phyloP scores from a whole-genome alignment of 2,113 vertebrate species.

The Eulemur rufifrons region DNA sequence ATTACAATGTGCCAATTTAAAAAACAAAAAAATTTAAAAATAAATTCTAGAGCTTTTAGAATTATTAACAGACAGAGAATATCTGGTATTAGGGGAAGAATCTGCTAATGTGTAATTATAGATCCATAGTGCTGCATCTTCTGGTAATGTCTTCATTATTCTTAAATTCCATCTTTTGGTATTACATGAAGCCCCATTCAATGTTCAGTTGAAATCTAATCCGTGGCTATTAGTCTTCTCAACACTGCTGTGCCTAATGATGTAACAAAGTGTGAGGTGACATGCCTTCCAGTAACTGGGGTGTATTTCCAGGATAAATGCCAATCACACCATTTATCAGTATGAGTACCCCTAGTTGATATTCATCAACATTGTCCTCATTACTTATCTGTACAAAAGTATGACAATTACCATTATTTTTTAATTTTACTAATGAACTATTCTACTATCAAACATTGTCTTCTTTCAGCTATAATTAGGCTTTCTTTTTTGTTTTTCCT shows the following conservation, averaged over 20 bases:
- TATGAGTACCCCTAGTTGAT: fast-evolving
- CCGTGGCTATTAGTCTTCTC: background rate
- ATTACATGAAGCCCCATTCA: background rate
- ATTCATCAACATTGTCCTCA: background rate
- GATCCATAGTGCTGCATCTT: background rate
- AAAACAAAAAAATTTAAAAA: background rate
- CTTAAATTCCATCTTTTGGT: background rate
- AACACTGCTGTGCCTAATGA: background rate
- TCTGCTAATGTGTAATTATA: background rate
- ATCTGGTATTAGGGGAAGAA: too few species aligned
- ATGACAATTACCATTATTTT: background rate
- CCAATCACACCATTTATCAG: too few species aligned
- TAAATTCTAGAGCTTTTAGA: background rate
- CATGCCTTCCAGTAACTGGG: fast-evolving
- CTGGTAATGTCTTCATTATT: background rate
- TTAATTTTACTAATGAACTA: background rate
- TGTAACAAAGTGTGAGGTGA: background rate
- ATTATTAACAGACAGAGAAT: background rate
- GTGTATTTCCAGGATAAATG: background rate
- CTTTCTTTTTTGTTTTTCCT: background rate
- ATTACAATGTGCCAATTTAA: background rate
- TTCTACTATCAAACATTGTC: background rate
- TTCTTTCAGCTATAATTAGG: background rate
- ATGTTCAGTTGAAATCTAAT: background rate
- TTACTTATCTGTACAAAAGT: background rate